phyloP scores from a whole-genome alignment of 2,888 invertebrate species.

The Monopis laevigella region DNA sequence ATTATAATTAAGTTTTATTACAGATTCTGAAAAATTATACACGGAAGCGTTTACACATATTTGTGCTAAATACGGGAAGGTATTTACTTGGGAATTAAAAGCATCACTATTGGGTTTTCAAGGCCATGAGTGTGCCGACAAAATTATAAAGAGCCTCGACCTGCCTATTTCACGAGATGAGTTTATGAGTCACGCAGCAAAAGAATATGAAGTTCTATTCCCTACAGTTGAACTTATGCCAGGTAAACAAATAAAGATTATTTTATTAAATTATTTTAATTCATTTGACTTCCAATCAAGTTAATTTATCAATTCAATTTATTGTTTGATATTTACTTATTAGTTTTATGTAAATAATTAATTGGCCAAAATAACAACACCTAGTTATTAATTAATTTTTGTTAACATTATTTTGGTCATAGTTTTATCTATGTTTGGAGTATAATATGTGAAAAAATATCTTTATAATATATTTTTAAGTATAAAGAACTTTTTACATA shows the following conservation, averaged over 20 bases:
- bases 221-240: slow-evolving; percentile 72
- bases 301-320: too few species aligned
- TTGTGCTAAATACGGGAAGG: slow-evolving; percentile 73
- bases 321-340: too few species aligned
- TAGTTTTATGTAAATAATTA: too few species aligned
- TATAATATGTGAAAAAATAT: too few species aligned
- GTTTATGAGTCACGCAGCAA: slow-evolving; percentile 65
- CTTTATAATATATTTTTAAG: too few species aligned
- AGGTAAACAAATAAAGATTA: slow-evolving; percentile 67
- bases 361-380: too few species aligned
- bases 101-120: slow-evolving; percentile 74
- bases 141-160: slow-evolving; percentile 65
- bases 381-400: too few species aligned
- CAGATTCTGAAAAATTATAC: slow-evolving; percentile 85
- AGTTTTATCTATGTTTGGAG: too few species aligned
- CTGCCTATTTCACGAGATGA: slow-evolving; percentile 73
- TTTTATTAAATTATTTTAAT: too few species aligned
- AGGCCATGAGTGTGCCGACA: slow-evolving; percentile 69
- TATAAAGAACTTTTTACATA: too few species aligned
- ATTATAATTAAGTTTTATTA: slow-evolving; percentile 21
- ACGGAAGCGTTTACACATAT: slow-evolving; percentile 74
- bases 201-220: slow-evolving; percentile 67
- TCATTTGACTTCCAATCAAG: too few species aligned
- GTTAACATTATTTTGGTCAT: too few species aligned
- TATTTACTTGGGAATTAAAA: slow-evolving; percentile 84